Conservation (phyloP, 2,888 invertebrate genomes). For the Elmis aenea region DNA sequence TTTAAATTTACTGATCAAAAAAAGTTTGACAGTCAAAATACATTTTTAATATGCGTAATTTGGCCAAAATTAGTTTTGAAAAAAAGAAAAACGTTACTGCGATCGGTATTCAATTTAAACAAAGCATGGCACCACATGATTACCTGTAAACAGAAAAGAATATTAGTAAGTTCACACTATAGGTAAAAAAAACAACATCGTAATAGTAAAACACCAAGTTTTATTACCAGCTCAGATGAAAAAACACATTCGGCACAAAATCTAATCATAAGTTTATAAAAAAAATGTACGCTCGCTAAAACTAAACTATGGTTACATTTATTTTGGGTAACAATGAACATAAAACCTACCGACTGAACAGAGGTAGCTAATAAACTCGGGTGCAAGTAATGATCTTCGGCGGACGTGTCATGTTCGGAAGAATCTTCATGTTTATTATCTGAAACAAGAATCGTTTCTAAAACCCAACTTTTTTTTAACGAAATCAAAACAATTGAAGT, state of each 20-base stretch:
- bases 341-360: conserved; percentile 35
- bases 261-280: no score
- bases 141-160: conserved; percentile 40
- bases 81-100: no score
- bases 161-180: conserved; percentile 35
- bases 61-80: no score
- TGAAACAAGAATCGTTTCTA: conserved; percentile 1
- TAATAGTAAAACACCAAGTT: no score
- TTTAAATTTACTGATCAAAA: no score
- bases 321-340: neutral
- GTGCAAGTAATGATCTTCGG: conserved; percentile 74
- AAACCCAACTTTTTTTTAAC: conserved; percentile 1
- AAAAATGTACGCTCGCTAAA: neutral
- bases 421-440: conserved; percentile 31
- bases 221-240: no score
- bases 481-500: no score
- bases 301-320: neutral
- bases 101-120: neutral
- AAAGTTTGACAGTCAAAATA: no score
- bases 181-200: conserved; percentile 27
- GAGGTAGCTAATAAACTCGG: conserved; percentile 68
- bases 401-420: conserved; percentile 53
- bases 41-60: no score
- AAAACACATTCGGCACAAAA: no score
- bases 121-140: conserved; percentile 15